Percentiles rank a stretch among this genome's conserved stretches.
Evolutionary conservation across 2,113 vertebrate species (phyloP).

Genomic region (Herpetotheres cachinnans): DNA sequence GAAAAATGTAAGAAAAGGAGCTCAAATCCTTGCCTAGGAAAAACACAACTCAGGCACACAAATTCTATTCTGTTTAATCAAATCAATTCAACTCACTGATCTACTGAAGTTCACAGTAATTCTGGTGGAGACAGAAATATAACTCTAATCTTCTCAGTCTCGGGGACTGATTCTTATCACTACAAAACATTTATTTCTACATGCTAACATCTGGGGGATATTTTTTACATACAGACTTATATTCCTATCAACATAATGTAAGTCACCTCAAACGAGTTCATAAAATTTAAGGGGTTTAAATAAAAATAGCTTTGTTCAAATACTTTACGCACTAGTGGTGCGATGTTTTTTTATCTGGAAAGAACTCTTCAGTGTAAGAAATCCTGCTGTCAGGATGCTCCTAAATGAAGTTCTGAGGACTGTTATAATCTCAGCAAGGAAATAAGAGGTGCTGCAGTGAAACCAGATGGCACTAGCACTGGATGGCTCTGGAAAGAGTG

Average conservation of each 20-base stretch:
- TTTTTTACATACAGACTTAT: background rate
- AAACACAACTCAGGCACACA: background rate
- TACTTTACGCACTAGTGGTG: background rate
- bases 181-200: background rate
- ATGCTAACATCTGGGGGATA: background rate
- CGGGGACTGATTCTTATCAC: background rate
- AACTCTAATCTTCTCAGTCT: background rate
- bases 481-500: background rate
- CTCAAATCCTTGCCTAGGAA: background rate
- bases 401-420: background rate
- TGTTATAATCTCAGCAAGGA: background rate
- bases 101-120: background rate
- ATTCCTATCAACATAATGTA: background rate
- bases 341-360: background rate
- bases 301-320: background rate
- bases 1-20: background rate
- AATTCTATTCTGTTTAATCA: background rate
- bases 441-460: background rate
- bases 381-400: background rate
- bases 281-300: background rate
- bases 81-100: background rate
- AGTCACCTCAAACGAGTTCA: background rate
- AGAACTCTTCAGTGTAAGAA: background rate
- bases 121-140: background rate
- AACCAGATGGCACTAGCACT: background rate